Conservation (phyloP, 2,797 vertebrate species). For the Micromesistius poutassou region DNA sequence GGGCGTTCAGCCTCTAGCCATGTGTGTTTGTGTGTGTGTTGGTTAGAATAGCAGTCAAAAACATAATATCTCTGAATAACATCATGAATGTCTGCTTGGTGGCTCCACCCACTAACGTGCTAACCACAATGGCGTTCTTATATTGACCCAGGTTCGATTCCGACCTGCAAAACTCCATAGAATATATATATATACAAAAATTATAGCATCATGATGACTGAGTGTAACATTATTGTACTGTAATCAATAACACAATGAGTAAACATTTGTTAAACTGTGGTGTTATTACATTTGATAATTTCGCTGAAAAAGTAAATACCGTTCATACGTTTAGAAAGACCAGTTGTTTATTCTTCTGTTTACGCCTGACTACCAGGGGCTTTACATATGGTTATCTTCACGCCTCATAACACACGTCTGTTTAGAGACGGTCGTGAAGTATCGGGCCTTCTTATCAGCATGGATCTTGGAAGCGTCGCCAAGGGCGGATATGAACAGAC, state of each 20-base stretch:
- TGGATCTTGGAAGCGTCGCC: constrained; percentile 47
- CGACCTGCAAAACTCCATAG: background rate
- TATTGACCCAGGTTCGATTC: background rate
- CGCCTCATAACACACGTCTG: background rate
- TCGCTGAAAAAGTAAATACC: background rate
- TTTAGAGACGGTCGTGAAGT: background rate
- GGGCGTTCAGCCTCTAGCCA: constrained; percentile 24
- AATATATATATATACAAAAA: too few species aligned
- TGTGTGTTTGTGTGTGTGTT: background rate
- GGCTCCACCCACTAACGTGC: too few species aligned
- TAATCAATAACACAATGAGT: background rate
- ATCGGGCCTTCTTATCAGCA: constrained; percentile 16
- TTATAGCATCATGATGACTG: too few species aligned
- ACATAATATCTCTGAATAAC: background rate
- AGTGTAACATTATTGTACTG: background rate
- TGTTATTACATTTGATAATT: background rate
- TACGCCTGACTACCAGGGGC: background rate
- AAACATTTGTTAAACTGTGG: background rate
- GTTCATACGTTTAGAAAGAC: background rate
- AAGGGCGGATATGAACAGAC: constrained; percentile 53
- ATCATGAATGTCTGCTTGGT: too few species aligned
- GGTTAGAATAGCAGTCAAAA: background rate
- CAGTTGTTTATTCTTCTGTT: background rate
- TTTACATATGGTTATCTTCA: background rate
- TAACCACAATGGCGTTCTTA: too few species aligned